Conservation (phyloP, 2,113 vertebrate genomes). For the Pseudois nayaur region DNA sequence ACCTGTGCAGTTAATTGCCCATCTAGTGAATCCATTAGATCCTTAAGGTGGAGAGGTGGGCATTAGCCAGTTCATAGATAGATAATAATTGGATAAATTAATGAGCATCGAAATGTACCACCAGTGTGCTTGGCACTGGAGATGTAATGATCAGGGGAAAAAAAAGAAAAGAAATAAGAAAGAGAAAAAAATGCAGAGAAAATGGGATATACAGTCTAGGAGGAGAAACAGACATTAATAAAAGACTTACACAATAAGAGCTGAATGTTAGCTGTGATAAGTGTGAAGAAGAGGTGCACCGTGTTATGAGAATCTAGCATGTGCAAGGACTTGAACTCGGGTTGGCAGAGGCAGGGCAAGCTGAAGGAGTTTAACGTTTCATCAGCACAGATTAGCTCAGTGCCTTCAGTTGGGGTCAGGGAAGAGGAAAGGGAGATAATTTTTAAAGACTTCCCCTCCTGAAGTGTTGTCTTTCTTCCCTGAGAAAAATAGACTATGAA, state of each 20-base stretch:
- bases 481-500: slow-evolving; percentile 52
- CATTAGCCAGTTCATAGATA: neutral
- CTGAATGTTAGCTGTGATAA: neutral
- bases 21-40: neutral
- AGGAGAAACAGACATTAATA: neutral
- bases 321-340: neutral
- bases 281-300: neutral
- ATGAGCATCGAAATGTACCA: neutral
- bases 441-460: slow-evolving; percentile 8
- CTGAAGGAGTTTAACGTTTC: neutral
- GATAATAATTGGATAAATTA: neutral
- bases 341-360: neutral
- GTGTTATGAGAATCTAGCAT: neutral
- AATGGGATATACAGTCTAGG: neutral
- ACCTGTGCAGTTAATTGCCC: neutral
- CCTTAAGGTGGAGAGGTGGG: neutral
- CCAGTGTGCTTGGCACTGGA: neutral
- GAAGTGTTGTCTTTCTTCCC: slow-evolving; percentile 36
- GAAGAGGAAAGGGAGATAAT: neutral
- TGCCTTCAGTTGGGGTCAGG: neutral
- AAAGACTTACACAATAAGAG: neutral
- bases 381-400: neutral
- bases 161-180: neutral
- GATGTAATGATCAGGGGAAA: too few species aligned
- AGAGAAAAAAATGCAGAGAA: neutral